phyloP scores from a whole-genome alignment of 2,888 invertebrate genomes.

The Laothoe populi region DNA sequence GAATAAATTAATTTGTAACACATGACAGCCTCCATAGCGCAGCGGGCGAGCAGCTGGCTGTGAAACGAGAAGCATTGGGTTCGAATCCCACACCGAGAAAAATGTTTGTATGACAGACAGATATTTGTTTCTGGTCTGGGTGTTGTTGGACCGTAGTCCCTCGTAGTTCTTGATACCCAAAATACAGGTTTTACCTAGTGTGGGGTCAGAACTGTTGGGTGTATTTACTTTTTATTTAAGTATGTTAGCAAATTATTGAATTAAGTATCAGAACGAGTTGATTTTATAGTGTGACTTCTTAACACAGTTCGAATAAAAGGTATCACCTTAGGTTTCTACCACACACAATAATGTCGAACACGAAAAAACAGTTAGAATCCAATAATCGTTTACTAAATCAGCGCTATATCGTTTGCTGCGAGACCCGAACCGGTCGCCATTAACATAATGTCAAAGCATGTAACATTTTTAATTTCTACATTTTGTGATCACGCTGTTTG shows the following conservation, averaged over 20 bases:
- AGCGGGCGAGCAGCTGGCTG: no score
- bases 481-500: conserved; percentile 36
- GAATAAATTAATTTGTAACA: background rate
- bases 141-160: no score
- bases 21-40: no score
- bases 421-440: conserved; percentile 5
- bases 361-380: background rate
- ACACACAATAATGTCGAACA: background rate
- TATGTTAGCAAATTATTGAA: background rate
- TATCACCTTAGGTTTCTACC: background rate
- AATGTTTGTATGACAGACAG: no score
- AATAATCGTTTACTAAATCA: background rate
- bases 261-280: background rate
- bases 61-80: no score
- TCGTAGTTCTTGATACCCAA: no score
- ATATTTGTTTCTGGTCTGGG: no score
- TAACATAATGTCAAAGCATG: conserved; percentile 17
- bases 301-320: background rate
- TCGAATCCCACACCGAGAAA: no score
- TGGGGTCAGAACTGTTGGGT: no score
- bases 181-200: no score
- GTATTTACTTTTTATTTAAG: no score
- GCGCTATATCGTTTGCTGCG: background rate
- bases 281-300: background rate
- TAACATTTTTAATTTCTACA: conserved; percentile 31